Evolutionary conservation across 53 echinoderm and acorn worm genomes (phyloP).

Genomic region (Paelopatides confundens): DNA sequence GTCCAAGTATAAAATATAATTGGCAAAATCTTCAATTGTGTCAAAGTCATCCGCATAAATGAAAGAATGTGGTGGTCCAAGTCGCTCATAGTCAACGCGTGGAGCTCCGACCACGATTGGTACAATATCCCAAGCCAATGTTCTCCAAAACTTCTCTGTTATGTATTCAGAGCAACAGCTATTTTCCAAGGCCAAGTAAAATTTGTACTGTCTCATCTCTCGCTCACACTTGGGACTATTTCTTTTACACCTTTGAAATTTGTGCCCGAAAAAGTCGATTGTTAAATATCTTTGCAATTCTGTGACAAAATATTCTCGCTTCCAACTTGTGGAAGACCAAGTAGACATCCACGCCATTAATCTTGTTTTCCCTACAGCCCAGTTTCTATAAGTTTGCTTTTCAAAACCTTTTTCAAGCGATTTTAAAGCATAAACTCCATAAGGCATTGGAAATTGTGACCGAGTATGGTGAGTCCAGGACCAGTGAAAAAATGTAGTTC

Average conservation of each 20-base stretch:
- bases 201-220: neutral
- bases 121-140: neutral
- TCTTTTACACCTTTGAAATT: neutral
- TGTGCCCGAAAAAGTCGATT: neutral
- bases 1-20: neutral
- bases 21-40: neutral
- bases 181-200: conserved; percentile 28
- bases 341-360: conserved; percentile 19
- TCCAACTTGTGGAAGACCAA: conserved; percentile 2
- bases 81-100: neutral
- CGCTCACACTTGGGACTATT: neutral
- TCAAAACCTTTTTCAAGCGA: too few relatives aligned
- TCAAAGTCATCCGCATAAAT: conserved; percentile 16
- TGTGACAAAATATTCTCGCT: neutral
- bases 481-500: neutral
- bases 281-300: neutral
- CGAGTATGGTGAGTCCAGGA: neutral
- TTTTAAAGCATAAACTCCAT: neutral
- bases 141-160: conserved; percentile 21
- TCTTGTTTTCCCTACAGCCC: neutral
- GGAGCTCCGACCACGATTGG: conserved; percentile 8
- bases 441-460: neutral
- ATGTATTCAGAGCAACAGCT: conserved; percentile 34
- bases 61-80: neutral
- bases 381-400: too few relatives aligned